Conservation (phyloP, 2,797 vertebrate genomes). For the Nyctibius grandis region DNA sequence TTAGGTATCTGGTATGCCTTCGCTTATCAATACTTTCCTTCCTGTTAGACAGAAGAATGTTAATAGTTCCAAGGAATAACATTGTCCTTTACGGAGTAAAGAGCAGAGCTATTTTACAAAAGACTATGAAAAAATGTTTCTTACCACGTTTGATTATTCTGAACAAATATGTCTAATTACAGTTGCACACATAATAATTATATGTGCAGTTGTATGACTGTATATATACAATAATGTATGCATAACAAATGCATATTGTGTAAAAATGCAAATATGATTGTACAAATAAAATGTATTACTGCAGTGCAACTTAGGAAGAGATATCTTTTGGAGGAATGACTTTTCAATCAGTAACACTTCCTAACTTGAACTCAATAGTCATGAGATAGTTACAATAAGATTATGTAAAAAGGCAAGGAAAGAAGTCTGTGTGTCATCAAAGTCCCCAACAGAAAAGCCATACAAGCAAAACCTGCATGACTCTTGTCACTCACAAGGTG, state of each 20-base stretch:
- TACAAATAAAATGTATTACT: background rate
- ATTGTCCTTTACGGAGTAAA: background rate
- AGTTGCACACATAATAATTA: background rate
- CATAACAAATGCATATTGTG: background rate
- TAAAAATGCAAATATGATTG: background rate
- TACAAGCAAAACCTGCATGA: background rate
- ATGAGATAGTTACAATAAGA: background rate
- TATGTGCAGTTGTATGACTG: background rate
- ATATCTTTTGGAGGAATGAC: background rate
- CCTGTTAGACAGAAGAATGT: conserved; percentile 12
- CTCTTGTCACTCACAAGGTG: background rate
- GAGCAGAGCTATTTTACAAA: background rate
- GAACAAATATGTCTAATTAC: background rate
- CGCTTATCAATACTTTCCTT: conserved; percentile 32
- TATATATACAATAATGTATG: background rate
- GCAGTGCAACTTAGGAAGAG: background rate
- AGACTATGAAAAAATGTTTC: background rate
- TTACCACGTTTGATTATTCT: background rate
- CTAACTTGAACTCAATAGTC: background rate
- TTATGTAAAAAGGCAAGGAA: background rate
- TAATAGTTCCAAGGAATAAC: background rate
- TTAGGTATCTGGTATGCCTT: conserved; percentile 18
- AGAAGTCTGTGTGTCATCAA: background rate
- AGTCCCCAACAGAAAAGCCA: background rate
- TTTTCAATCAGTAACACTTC: background rate